Base-by-base conservation (phyloP, 2,888 invertebrate species). In the Andrena bucephala region DNA sequence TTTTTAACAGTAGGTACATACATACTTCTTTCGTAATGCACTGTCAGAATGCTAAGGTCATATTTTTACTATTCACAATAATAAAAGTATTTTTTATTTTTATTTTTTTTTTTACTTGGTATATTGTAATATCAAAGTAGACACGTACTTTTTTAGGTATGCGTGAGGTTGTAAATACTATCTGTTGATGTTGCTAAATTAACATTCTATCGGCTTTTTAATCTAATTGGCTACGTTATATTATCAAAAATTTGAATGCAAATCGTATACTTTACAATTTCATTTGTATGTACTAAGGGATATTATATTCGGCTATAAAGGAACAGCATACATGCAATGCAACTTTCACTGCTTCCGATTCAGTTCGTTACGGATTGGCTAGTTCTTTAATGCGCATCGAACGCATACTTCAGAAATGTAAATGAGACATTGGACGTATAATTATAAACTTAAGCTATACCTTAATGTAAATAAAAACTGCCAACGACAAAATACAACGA, bases 401-500 rank as follows among this genome's bases (percentile, higher is more conserved):
- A 24, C 48, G 57, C 31, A 16, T 59, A 50, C 50, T 50, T 2
- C 2, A 54, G 42, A 65, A 42, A 63, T 54, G 31, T 20, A 57
- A 59, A 60, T 60, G 52, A 57, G 24, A 57, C 57, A 57, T 57
- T 57, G 24, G 10, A 57, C 42, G 10, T 57, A n/a, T 31, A 48
- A 57, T 63, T 62, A 67, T 16, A 27, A 50, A 60, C 67, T 31
- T 33, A 24, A 68, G 31, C 31, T 48, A 62, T 50, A 48, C 13
- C 27, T 60, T 52, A 29, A 24, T 63, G 29, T 73, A 50, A 73
- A 60, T 48, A 69, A 74, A 60, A 70, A 70, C 62, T 54, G 20
- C 24, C 27, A 71, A 54, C 48, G 27, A 48, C 8, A 68, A 68
- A 68, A 60, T 76, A 54, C 63, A 81, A 67, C 27, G 59, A 76